phyloP scores from a whole-genome alignment of 37 sponge, comb jelly and placozoan genomes.

The Diacarnus erythraeanus region DNA sequence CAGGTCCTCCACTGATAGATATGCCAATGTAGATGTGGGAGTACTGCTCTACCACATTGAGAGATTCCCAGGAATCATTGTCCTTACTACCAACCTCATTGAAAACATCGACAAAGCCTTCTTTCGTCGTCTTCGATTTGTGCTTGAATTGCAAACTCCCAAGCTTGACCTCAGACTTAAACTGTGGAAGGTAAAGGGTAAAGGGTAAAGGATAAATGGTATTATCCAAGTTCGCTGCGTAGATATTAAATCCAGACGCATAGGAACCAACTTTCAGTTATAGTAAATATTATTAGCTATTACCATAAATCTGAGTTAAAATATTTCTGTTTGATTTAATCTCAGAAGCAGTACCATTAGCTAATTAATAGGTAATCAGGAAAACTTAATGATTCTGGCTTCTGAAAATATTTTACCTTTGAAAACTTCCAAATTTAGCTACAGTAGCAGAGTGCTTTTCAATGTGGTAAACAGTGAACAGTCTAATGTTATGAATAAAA shows the following conservation, averaged over 20 bases:
- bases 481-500: too few relatives aligned
- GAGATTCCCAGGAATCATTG: constrained; percentile 78
- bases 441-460: too few relatives aligned
- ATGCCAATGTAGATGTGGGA: constrained; percentile 85
- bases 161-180: constrained; percentile 34
- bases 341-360: too few relatives aligned
- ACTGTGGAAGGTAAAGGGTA: constrained; percentile 68
- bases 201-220: background rate
- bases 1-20: constrained; percentile 63
- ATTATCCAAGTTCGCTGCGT: too few relatives aligned
- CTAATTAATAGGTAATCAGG: background rate
- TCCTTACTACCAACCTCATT: constrained; percentile 83
- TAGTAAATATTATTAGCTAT: too few relatives aligned
- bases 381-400: background rate
- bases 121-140: constrained; percentile 71
- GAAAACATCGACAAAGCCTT: constrained; percentile 89
- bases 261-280: too few relatives aligned
- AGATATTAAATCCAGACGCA: too few relatives aligned
- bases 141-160: constrained; percentile 62
- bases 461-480: too few relatives aligned
- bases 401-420: too few relatives aligned
- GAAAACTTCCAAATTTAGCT: too few relatives aligned
- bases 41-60: constrained; percentile 83
- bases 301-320: too few relatives aligned
- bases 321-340: too few relatives aligned